A percentile compares a stretch with the other conserved stretches of the same genome.
phyloP scores from a whole-genome alignment of 2,797 vertebrate genomes.

The Parauchenoglanis punctatus region DNA sequence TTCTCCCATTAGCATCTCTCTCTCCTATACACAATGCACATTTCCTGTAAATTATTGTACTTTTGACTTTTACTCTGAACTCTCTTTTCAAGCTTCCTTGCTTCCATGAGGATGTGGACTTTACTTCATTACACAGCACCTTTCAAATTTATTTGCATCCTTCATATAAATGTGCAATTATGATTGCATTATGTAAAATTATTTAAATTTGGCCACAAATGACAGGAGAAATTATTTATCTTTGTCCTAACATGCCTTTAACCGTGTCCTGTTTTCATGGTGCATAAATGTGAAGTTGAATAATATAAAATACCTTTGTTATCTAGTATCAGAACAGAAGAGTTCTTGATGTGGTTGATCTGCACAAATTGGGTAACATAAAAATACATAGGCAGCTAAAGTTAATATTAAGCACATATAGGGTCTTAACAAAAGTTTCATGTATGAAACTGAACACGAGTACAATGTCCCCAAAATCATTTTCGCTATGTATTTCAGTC shows the following conservation, averaged over 20 bases:
- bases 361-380: not conserved
- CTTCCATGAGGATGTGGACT: not conserved
- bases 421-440: too few relatives aligned
- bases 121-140: not conserved
- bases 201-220: not conserved
- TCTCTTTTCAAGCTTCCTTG: not conserved
- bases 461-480: not conserved
- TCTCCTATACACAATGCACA: slow-evolving; percentile 28
- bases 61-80: not conserved
- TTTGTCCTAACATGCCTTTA: slow-evolving; percentile 1
- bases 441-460: not conserved
- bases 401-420: not conserved
- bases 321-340: too few relatives aligned
- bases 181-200: too few relatives aligned
- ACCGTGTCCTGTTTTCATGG: not conserved
- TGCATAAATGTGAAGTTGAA: not conserved
- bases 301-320: too few relatives aligned
- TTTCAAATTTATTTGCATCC: not conserved
- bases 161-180: not conserved
- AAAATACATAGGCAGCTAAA: not conserved
- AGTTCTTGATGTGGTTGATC: not conserved
- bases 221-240: too few relatives aligned
- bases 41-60: not conserved
- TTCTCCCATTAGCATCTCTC: slow-evolving; percentile 29
- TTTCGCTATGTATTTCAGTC: not conserved